Base-by-base conservation (phyloP, 1,140 invertebrate genomes). In the Drosophila asahinai region DNA sequence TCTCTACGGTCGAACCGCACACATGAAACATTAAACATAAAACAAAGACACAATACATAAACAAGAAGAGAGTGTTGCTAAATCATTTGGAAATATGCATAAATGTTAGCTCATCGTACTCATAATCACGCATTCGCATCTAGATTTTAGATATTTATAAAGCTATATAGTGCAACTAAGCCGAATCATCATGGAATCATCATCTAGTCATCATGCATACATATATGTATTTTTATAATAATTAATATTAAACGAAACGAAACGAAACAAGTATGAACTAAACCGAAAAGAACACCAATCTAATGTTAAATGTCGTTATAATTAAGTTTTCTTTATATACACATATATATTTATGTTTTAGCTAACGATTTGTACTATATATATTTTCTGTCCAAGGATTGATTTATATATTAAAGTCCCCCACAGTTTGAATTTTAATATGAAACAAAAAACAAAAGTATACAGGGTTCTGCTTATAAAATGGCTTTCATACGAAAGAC, bases 271-370 rank as follows among this genome's bases (percentile, higher is more conserved):
- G 14, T 12, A 64, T 58, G 38, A 48, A 22, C 27, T 65, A 74
- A 73, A 73, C 52, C 36, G 52, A 57, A 72, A 59, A 42, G 66
- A 86, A 89, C 84, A 89, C 83, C 84, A 87, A 87, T 89, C 74
- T 79, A 89, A 89, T 89, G 84, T 89, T 89, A 84, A 89, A 87
- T 89, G 84, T 87, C 84, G 84, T 89, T 89, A 84, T 45, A 90
- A 90, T 89, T 87, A 87, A 89, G 84, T 87, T 84, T 80, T 89
- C 63, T 67, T 78, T 77, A 77, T 77, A 77, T 77, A 77, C 64
- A 73, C 70, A 73, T 60, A 73, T 60, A 73, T 73, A 73, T 72
- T 65, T 78, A 86, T 80, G 86, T 84, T 84, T 87, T 89, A 86
- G 80, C 79, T 51, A 83, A 83, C 76, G 79, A 66, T 81, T 81